Evolutionary conservation across 2,113 vertebrate genomes (phyloP), one percentile per base, ranked within the genome.

Genomic region (Illadopsis cleaveri): DNA sequence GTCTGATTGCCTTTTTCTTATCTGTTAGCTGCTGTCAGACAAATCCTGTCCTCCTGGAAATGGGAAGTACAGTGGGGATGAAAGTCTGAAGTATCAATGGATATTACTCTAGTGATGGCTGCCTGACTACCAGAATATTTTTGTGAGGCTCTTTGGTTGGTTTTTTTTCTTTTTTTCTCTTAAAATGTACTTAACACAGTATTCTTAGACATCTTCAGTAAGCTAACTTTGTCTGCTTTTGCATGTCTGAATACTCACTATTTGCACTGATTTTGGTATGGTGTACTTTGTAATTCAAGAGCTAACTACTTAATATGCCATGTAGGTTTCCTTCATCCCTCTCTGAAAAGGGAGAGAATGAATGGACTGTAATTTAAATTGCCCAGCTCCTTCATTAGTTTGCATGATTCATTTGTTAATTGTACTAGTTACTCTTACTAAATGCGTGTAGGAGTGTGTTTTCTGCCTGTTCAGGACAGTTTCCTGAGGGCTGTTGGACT

Each of bases 241-340:
- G 30, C 24, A 12, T 50, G 22, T 82, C 50, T 88, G 61, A 73
- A 47, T 66, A 45, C 17, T 77, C 2, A 2, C 10, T 58, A 7
- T 80, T 91, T 66, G 71, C 51, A 73, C 24, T 83, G 47, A n/a
- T 70, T 90, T 80, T 83, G 76, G 19, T 60, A 8, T 28, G 12
- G 22, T 44, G 27, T 28, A 6, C 38, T 81, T 51, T 14, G 30
- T 80, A 66, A 82, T 71, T 86, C 75, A 58, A 40, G 54, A 56
- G 15, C 42, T 38, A 40, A n/a, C 91, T 94, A 42, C 53, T 96
- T 97, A 90, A 48, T 80, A 94, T 96, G 89, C 91, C 5, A 3
- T 10, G 45, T 50, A 33, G 42, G 79, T 73, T 96, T 86, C 71
- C 85, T 78, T 65, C 73, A 50, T 70, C 77, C 51, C 73, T 65